Conservation (phyloP, 2,113 vertebrate species). For the Tetrax tetrax region DNA sequence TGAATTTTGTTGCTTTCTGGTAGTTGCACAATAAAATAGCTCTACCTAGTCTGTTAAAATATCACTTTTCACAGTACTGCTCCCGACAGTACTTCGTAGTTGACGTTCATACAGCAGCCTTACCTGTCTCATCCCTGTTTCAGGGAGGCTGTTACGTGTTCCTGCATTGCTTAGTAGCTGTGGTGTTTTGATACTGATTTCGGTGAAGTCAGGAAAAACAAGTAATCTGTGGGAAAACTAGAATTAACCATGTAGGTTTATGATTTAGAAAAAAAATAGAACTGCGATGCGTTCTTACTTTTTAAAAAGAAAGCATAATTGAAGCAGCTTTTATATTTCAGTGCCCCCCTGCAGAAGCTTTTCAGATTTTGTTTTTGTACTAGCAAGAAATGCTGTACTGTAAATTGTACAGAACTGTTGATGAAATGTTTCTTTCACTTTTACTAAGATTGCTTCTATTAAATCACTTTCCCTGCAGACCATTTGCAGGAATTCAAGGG, state of each 20-base stretch:
- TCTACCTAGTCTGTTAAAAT: not conserved
- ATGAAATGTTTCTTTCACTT: slow-evolving; percentile 7
- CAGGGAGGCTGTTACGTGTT: not conserved
- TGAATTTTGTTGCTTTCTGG: not conserved
- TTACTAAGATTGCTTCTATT: not conserved
- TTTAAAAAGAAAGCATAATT: not conserved
- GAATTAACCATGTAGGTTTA: not conserved
- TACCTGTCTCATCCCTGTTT: not conserved
- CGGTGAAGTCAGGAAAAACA: not conserved
- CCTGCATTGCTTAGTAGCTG: not conserved
- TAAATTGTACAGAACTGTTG: not conserved
- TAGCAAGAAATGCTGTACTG: not conserved
- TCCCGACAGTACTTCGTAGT: not conserved
- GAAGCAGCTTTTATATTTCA: not conserved
- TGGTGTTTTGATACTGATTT: not conserved
- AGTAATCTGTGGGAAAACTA: not conserved
- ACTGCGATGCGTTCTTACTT: not conserved
- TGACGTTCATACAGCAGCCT: not conserved
- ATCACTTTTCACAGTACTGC: not conserved
- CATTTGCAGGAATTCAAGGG: not conserved
- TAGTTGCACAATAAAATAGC: not conserved
- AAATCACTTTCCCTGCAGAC: not conserved
- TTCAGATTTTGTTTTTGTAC: not conserved
- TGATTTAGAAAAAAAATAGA: not conserved
- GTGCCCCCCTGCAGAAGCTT: not conserved